phyloP scores from a whole-genome alignment of 2,888 invertebrate genomes.

The Orgyia antiqua region DNA sequence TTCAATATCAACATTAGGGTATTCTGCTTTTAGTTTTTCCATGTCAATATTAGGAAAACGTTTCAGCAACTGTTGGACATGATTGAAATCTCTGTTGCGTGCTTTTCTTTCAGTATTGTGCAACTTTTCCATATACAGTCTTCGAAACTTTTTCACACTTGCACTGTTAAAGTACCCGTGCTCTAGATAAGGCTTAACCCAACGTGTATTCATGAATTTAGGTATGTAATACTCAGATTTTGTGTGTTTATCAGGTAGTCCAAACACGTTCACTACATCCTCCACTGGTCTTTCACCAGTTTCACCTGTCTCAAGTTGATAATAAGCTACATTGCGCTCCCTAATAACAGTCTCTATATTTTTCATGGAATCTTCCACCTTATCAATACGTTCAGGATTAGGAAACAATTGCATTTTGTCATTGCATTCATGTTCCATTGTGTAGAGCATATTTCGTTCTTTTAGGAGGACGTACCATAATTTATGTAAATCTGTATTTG shows the following conservation, averaged over 20 bases:
- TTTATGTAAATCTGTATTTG: slow-evolving; percentile 96
- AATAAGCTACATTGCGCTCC: slow-evolving; percentile 95
- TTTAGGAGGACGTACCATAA: slow-evolving; percentile 95
- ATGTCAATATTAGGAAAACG: slow-evolving; percentile 87
- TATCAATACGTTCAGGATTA: slow-evolving; percentile 95
- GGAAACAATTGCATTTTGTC: slow-evolving; percentile 85
- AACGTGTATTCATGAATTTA: slow-evolving; percentile 80
- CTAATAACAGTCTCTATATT: slow-evolving; percentile 93
- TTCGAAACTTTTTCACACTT: slow-evolving; percentile 78
- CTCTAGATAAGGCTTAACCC: slow-evolving; percentile 78
- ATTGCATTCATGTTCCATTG: slow-evolving; percentile 93
- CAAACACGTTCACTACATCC: slow-evolving; percentile 78
- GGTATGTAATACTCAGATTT: slow-evolving; percentile 82
- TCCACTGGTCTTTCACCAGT: slow-evolving; percentile 86
- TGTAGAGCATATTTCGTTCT: slow-evolving; percentile 97
- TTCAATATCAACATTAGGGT: slow-evolving; percentile 86
- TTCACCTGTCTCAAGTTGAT: slow-evolving; percentile 92
- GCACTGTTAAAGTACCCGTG: slow-evolving; percentile 69
- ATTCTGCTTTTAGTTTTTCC: slow-evolving; percentile 83
- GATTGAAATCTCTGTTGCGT: slow-evolving; percentile 80
- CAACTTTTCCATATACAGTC: slow-evolving; percentile 82
- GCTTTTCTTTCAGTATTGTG: slow-evolving; percentile 76
- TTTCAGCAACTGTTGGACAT: slow-evolving; percentile 83
- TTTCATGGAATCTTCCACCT: slow-evolving; percentile 96
- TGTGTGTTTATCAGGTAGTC: slow-evolving; percentile 76